These are phyloP conservation scores for Therioaphis trifolii DNA, from an alignment of 2,888 invertebrate species.

Conservation along the genomic window DNA sequence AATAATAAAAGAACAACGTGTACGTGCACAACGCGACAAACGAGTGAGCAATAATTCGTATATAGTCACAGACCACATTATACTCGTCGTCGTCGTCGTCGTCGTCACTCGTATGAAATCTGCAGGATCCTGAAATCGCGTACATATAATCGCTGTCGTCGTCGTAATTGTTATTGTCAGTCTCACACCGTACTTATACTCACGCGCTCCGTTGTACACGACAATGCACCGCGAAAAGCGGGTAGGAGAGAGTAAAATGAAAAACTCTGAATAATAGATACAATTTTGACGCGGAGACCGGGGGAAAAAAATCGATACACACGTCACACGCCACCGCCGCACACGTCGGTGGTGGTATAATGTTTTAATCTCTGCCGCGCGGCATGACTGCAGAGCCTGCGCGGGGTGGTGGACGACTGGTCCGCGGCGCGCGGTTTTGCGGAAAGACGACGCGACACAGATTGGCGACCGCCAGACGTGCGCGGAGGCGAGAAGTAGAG, in stretches of 20 bases:
- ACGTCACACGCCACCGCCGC: not conserved
- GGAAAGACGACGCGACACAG: too few relatives aligned
- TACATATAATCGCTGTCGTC: too few relatives aligned
- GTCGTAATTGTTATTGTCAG: not conserved
- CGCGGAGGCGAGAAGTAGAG: too few relatives aligned
- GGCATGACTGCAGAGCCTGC: too few relatives aligned
- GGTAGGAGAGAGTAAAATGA: not conserved
- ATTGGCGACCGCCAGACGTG: too few relatives aligned
- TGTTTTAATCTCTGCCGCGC: not conserved
- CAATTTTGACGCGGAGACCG: not conserved
- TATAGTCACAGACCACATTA: too few relatives aligned
- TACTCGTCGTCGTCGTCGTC: not conserved
- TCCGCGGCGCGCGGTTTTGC: too few relatives aligned
- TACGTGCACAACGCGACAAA: not conserved
- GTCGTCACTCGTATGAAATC: too few relatives aligned
- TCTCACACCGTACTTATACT: not conserved
- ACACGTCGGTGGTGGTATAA: not conserved
- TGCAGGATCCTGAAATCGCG: too few relatives aligned
- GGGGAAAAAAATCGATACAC: not conserved
- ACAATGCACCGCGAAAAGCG: not conserved
- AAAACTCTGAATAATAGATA: slow-evolving; percentile 3
- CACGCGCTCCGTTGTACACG: not conserved
- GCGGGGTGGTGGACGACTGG: too few relatives aligned
- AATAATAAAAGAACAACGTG: not conserved
- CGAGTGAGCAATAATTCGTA: not conserved